Base-by-base conservation (phyloP, 2,797 vertebrate species). In the Pampus argenteus region DNA sequence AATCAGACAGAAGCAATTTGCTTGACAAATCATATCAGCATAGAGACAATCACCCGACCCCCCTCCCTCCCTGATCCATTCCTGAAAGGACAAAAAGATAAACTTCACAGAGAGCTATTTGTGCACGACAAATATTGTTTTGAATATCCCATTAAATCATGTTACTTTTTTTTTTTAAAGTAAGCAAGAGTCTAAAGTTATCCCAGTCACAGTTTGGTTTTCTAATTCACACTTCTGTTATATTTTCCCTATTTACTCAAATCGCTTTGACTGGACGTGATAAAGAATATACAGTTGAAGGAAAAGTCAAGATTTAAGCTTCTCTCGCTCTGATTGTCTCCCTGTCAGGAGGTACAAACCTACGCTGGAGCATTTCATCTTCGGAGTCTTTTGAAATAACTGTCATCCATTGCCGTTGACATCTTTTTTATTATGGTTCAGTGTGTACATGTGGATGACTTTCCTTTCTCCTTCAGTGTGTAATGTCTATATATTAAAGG, bases 211-310 rank as follows among this genome's bases (percentile, higher is more conserved):
- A 85, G 82, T 83, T 84, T 76, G 77, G 36, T 83, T 85, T 82
- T 76, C 45, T 71, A 78, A 88, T 83, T 74, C 69, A 78, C 75
- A 78, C 63, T 66, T 90, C 68, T 83, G 70, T 63, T 71, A 81
- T 67, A 79, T 73, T 70, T 71, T 73, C 65, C 56, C n/a, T 7
- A 71, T 74, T 75, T 73, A 15, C 73, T 69, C 50, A 78, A 71
- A 83, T 85, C 60, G 29, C 28, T 66, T 54, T 52, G 62, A 71
- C 55, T 36, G 47, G 31, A 63, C 50, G 74, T 48, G 79, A 72
- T 70, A 75, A 84, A 69, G 28, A 44, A 78, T 22, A 60, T 49
- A 62, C 42, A 42, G 29, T 14, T 23, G 49, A 60, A 36, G 40
- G 14, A 68, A 34, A 48, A 58, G 52, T 36, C 20, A 36, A 28